Evolutionary conservation across 1,140 invertebrate species (phyloP).

Genomic region (Phenacoccus solenopsis): DNA sequence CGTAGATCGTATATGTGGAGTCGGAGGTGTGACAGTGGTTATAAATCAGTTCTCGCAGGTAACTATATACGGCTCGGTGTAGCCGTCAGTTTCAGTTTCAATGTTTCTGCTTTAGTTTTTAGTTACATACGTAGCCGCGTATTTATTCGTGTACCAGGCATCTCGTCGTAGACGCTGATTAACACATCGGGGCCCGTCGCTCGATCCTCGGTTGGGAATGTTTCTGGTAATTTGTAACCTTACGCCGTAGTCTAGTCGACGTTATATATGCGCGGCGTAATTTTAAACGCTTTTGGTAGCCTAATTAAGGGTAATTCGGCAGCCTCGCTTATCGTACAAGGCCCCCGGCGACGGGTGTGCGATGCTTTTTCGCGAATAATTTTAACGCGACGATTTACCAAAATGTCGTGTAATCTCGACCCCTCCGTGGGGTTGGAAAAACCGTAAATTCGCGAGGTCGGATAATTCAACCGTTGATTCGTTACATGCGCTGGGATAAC

Average conservation of each 20-base stretch:
- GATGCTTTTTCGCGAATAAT: neutral
- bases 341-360: neutral
- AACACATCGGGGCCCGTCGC: neutral
- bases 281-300: neutral
- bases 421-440: too few relatives aligned
- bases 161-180: neutral
- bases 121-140: neutral
- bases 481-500: too few relatives aligned
- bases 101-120: neutral
- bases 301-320: slow-evolving; percentile 1
- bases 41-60: neutral
- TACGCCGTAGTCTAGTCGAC: too few relatives aligned
- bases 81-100: neutral
- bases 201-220: neutral
- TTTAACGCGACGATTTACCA: too few relatives aligned
- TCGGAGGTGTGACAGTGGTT: neutral
- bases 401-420: too few relatives aligned
- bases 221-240: neutral
- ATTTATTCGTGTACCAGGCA: neutral
- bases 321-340: neutral
- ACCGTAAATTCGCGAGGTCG: too few relatives aligned
- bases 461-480: too few relatives aligned
- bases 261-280: neutral
- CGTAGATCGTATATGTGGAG: neutral
- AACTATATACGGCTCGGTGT: neutral